Base-by-base conservation (phyloP, 2,888 invertebrate species). In the Harpalus rufipes region DNA sequence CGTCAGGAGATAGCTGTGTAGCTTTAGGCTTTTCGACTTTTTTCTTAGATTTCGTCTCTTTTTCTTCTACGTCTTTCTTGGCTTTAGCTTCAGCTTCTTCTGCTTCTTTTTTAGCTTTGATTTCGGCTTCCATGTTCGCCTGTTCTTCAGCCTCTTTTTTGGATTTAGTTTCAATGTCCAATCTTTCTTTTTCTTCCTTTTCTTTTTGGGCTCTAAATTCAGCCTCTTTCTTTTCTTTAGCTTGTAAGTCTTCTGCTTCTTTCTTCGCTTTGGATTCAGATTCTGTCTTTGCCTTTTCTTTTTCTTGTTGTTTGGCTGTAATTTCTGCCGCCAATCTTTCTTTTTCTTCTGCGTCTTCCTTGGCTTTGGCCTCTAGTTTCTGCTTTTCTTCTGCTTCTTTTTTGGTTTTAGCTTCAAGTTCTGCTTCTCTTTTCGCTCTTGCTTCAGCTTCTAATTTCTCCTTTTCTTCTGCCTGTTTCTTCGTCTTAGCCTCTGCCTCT, bases 71-170 rank as follows among this genome's bases (percentile, higher is more conserved):
- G 89, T 90, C 72, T 58, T 14, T 32, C 90, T 91, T 21, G 89
- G 91, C 86, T 86, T 90, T 90, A 58, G 89, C 39, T 51, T 84
- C 85, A 90, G 90, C 86, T 89, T 90, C 87, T 90, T 91, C 72
- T 89, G 90, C 87, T 89, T 91, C 88, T 90, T 90, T 86, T 90
- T 90, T 86, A 86, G 88, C 44, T 51, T 51, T 51, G 2, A 12
- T 12, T 1, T 51, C 44, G 8, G 44, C 44, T 44, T 44, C 68
- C 86, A 86, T 25, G 1, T 25, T 25, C 3, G 25, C 25, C 25
- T 25, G 1, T 89, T 90, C 87, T 90, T 91, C 72, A 89, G 90
- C 87, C 89, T 91, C 88, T 90, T 90, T 86, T 90, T 90, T 86
- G 86, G 88, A 7, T 44, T 44, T 44, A 7, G 7, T 7, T 44